Evolutionary conservation across 2,113 vertebrate genomes (phyloP), one percentile per base, ranked within the genome.

Genomic region (Semicossyphus pulcher): DNA sequence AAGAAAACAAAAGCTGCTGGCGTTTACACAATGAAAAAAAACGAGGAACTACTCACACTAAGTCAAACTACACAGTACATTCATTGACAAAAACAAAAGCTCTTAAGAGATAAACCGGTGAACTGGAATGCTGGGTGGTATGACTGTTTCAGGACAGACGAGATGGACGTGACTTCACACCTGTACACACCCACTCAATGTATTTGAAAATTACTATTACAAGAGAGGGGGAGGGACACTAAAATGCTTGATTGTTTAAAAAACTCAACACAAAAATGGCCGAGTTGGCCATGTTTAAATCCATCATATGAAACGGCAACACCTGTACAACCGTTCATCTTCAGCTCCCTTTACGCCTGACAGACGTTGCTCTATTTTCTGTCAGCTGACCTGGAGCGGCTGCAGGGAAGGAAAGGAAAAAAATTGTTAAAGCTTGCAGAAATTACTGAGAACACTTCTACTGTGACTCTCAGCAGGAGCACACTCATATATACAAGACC

Each of bases 361-460:
- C 67, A 62, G 68, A 62, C 7, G 16, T 57, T 39, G 53, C 44
- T 69, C 83, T 94, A 99, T 78, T 97, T 99, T 86, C 97, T 95
- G 84, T 99, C 97, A 65, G 95, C 97, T 68, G 97, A 98, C 93
- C 97, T 97, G 93, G 97, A 99, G 72, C 97, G 97, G 90, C 97
- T 99, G 72, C 10, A 49, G 54, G 53, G 5, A 62, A 54, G 36
- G 0, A 23, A 47, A 7, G 51, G 59, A 31, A 63, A 7, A 20
- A 75, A 37, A 41, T 0, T 0, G 1, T 53, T 7, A 53, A 45
- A 32, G 12, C 5, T 2, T 47, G 10, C 1, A 10, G 16, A 1
- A 61, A 29, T 15, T 2, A 11, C 12, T 3, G 7, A 21, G 7
- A 16, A 48, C 47, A 34, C 16, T 1, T 1, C 0, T 0, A 4